Conservation (phyloP, 2,888 invertebrate species). For the Hypomecis punctinalis region DNA sequence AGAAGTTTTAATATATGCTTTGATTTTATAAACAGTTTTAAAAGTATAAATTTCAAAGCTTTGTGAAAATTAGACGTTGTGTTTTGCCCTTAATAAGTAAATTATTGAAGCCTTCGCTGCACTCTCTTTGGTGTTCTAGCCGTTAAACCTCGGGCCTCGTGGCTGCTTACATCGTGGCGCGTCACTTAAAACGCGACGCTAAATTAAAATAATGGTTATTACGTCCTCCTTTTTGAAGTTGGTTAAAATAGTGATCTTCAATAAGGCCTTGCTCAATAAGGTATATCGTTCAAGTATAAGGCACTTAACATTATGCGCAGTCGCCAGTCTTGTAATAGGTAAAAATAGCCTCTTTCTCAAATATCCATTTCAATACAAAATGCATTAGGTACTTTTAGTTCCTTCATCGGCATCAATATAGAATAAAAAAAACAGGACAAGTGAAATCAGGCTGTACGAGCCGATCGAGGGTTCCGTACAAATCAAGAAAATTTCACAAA, state of each 20-base stretch:
- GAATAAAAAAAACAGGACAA: too few species aligned
- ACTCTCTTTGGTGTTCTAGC: constrained; percentile 83
- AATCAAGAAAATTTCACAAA: too few species aligned
- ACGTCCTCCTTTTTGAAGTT: not conserved
- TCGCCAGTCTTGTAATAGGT: constrained; percentile 9
- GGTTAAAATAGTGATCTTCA: constrained; percentile 1
- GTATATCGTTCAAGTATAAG: not conserved
- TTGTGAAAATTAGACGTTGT: too few species aligned
- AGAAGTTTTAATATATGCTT: too few species aligned
- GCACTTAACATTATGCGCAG: not conserved
- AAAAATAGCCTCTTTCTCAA: constrained; percentile 4
- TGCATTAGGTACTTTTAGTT: not conserved
- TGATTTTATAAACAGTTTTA: too few species aligned
- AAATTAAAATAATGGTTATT: constrained; percentile 5
- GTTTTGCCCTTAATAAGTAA: constrained; percentile 31
- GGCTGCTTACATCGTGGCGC: constrained; percentile 47
- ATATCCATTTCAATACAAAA: not conserved
- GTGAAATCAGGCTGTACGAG: too few species aligned
- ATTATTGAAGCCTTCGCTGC: constrained; percentile 28
- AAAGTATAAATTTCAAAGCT: too few species aligned
- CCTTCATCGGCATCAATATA: too few species aligned
- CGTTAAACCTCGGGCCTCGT: constrained; percentile 62
- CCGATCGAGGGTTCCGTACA: too few species aligned
- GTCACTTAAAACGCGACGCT: constrained; percentile 44
- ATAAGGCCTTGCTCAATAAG: too few species aligned